Conservation (phyloP, 1,140 invertebrate species). For the Euschistus heros region DNA sequence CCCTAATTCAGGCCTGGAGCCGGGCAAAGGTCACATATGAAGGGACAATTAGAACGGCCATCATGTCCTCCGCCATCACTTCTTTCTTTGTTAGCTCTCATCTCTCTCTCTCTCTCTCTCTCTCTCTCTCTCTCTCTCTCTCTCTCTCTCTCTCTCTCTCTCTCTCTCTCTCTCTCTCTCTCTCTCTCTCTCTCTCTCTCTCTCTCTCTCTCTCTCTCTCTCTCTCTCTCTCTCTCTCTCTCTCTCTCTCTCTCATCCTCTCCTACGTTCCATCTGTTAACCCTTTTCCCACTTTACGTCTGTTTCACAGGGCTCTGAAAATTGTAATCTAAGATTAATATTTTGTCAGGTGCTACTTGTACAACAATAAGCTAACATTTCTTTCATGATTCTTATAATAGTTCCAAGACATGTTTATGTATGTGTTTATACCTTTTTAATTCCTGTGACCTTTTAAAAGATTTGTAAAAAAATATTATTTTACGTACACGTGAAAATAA, state of each 20-base stretch:
- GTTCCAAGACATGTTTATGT: too few relatives aligned
- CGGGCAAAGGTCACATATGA: too few relatives aligned
- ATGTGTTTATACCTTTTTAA: too few relatives aligned
- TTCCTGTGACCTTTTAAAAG: too few relatives aligned
- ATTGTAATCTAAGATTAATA: too few relatives aligned
- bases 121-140: constrained; percentile 35
- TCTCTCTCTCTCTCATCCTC: background rate
- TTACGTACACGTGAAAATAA: too few relatives aligned
- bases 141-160: constrained; percentile 30
- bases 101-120: constrained; percentile 35
- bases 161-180: constrained; percentile 14
- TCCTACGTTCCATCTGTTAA: background rate
- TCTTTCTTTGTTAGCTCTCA: constrained; percentile 37
- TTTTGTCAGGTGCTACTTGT: too few relatives aligned
- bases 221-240: background rate
- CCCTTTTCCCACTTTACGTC: background rate
- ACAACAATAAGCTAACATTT: too few relatives aligned
- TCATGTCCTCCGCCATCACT: background rate
- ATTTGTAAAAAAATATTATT: too few relatives aligned
- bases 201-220: constrained; percentile 16
- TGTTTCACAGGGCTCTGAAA: background rate
- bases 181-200: constrained; percentile 22
- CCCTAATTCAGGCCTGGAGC: too few relatives aligned
- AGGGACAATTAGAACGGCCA: too few relatives aligned
- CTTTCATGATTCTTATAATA: too few relatives aligned